Evolutionary conservation across 1,140 invertebrate species (phyloP), one percentile per base, ranked within the genome.

Genomic region (Potamilus streckersoni): DNA sequence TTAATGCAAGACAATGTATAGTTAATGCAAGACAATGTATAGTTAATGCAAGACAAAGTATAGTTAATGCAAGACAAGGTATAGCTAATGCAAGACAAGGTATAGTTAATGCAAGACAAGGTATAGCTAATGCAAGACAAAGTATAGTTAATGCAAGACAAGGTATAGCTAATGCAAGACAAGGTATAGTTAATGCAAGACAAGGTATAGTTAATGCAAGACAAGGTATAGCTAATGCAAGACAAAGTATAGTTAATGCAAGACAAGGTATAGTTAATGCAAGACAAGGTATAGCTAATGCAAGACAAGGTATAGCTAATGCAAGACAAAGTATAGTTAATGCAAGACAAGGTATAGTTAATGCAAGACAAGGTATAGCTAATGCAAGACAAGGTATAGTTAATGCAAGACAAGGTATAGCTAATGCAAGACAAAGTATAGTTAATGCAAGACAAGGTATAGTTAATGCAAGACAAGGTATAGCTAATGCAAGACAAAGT

Each of bases 41-140:
- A n/a, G n/a, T n/a, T 88, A 2, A 82, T 87, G 56, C 87, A 88
- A 58, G 87, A 89, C 61, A 89, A 88, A 84, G 89, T 90, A 75
- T 17, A 12, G 5, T 62, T 62, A n/a, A 23, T 61, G 60, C 17
- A 20, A 31, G 27, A 31, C 27, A 31, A 31, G 27, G 27, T 69
- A 23, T 69, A n/a, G 49, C 72, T 88, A 2, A 82, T 87, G 56
- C 87, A 88, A 58, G 87, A 89, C 61, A 89, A 88, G 85, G 89
- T 90, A 75, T 17, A 12, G 5, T 62, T 62, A n/a, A 23, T 61
- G 60, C 17, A 20, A 31, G 27, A 31, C 27, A 31, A 31, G 27
- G 27, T 69, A 23, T 69, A n/a, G n/a, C n/a, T n/a, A n/a, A n/a
- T n/a, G n/a, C n/a, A n/a, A n/a, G n/a, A n/a, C n/a, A n/a, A n/a